phyloP scores from a whole-genome alignment of 1,140 invertebrate genomes.

The Planococcus citri region DNA sequence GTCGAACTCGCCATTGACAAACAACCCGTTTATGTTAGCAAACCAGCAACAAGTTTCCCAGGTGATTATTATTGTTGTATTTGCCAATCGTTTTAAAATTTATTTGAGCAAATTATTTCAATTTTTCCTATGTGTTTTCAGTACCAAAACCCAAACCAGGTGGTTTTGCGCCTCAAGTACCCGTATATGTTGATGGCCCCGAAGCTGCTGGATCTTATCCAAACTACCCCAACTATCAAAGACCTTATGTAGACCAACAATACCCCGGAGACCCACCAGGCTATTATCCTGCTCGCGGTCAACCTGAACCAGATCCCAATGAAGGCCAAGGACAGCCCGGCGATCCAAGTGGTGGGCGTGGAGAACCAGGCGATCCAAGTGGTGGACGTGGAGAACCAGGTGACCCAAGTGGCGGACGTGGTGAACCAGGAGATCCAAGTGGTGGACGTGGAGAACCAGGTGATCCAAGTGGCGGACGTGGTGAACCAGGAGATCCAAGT shows the following conservation, averaged over 20 bases:
- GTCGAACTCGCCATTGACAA: background rate
- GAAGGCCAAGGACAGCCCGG: too few species aligned
- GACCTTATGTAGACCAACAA: background rate
- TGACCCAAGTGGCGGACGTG: slow-evolving; percentile 28
- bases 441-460: slow-evolving; percentile 23
- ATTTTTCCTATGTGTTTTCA: background rate
- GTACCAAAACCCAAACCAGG: background rate
- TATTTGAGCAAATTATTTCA: background rate
- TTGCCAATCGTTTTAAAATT: background rate
- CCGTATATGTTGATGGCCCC: background rate
- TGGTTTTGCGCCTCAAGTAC: background rate
- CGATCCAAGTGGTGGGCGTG: background rate
- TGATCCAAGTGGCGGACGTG: slow-evolving; percentile 26
- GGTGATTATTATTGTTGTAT: background rate
- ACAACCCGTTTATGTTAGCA: too few species aligned
- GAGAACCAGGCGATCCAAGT: slow-evolving; percentile 22
- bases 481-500: slow-evolving; percentile 32
- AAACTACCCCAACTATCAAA: background rate
- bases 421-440: slow-evolving; percentile 18
- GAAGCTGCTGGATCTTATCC: background rate
- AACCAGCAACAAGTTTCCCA: background rate
- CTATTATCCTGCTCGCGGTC: slow-evolving; percentile 22
- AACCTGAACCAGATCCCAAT: slow-evolving; percentile 31
- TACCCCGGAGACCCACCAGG: background rate
- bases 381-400: slow-evolving; percentile 30